Evolutionary conservation across 2,888 invertebrate species (phyloP), one percentile per base, ranked within the genome.

Genomic region (Ptilodon capucinus): DNA sequence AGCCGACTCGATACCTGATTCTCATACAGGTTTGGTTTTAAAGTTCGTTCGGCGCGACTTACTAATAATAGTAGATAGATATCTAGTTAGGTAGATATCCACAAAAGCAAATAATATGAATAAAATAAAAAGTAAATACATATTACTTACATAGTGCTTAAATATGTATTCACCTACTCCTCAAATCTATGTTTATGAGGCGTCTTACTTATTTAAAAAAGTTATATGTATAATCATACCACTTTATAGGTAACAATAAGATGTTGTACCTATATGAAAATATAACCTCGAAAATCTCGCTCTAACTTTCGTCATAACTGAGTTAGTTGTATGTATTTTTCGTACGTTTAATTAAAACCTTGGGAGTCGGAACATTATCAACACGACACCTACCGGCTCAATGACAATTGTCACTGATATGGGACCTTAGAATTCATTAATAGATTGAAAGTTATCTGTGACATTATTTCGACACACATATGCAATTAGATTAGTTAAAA

Each of bases 351-450:
- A 32, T 32, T 14, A 32, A 14, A 32, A 32, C 14, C 7, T 14
- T 32, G 9, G 32, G 8, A 32, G 32, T 39, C n/a, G n/a, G n/a
- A n/a, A 21, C 11, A n/a, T 7, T 28, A 28, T 14, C 17, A 30
- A 25, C 14, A 23, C 11, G 19, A 13, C 32, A 40, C 32, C 9
- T 40, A 17, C 28, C 45, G 44, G 54, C 36, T 58, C 60, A 62
- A 54, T 68, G 56, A 56, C 60, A 57, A 53, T 40, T 62, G 65
- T 64, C 62, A 62, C 21, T 49, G 67, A 67, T 58, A 66, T 21
- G 55, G 44, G 57, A 69, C 69, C 67, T 68, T 69, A 60, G 51
- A 48, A 65, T 63, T 55, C 57, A 64, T 66, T 64, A 64, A 50
- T 30, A 18, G 43, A 45, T 54, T 47, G 54, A 54, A 50, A 59